These are phyloP conservation scores for Aphodius sticticus DNA, from an alignment of 2,888 invertebrate genomes.

Conservation along the genomic window DNA sequence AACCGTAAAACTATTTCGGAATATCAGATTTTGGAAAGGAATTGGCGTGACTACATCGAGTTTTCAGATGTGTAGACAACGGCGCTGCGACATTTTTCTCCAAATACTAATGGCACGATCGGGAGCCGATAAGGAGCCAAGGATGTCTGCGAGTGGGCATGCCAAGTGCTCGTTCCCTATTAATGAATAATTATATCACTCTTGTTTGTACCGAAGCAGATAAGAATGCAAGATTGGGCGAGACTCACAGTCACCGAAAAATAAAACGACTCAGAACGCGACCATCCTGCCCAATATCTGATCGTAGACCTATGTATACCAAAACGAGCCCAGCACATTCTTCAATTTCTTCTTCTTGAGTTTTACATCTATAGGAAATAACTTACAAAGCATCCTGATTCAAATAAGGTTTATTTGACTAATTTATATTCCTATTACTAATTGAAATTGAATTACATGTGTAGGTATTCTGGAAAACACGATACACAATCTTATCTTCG, in stretches of 20 bases:
- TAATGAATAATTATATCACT: constrained; percentile 51
- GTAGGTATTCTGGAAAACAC: too few relatives aligned
- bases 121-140: constrained; percentile 32
- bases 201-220: constrained; percentile 44
- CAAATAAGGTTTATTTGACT: too few relatives aligned
- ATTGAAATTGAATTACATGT: too few relatives aligned
- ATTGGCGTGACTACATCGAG: too few relatives aligned
- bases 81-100: constrained; percentile 29
- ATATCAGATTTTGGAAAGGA: too few relatives aligned
- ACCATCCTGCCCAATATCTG: background rate
- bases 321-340: background rate
- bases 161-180: constrained; percentile 46
- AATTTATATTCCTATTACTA: too few relatives aligned
- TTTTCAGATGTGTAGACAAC: background rate
- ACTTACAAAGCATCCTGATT: too few relatives aligned
- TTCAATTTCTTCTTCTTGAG: background rate
- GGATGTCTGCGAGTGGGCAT: constrained; percentile 40
- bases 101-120: constrained; percentile 36
- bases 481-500: background rate
- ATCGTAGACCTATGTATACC: background rate
- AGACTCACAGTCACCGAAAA: constrained; percentile 23
- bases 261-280: constrained; percentile 10
- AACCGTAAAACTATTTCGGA: too few relatives aligned
- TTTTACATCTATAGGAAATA: background rate
- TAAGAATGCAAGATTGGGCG: constrained; percentile 36